Conservation (phyloP, 2,113 vertebrate genomes). For the Mixornis gularis region DNA sequence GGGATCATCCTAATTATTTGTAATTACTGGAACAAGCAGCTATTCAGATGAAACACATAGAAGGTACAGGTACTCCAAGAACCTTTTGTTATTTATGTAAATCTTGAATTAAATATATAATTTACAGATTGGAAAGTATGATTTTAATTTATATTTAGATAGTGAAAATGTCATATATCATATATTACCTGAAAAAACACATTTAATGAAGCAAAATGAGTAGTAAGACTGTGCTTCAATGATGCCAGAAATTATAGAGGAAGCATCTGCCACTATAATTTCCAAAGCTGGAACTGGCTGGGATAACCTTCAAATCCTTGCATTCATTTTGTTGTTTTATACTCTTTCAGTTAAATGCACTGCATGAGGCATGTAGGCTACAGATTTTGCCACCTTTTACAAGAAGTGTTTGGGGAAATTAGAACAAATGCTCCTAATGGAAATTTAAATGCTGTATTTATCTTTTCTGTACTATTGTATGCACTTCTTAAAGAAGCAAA, state of each 20-base stretch:
- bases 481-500: neutral
- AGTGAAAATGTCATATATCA: neutral
- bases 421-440: neutral
- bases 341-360: slow-evolving; percentile 13
- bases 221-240: neutral
- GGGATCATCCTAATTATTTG: neutral
- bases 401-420: slow-evolving; percentile 9
- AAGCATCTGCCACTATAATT: slow-evolving; percentile 47
- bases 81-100: neutral
- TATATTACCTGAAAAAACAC: neutral
- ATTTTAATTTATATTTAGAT: neutral
- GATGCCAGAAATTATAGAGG: slow-evolving; percentile 1
- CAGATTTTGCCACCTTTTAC: neutral
- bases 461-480: neutral
- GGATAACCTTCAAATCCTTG: slow-evolving; percentile 27
- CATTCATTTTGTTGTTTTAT: slow-evolving; percentile 15
- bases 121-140: neutral
- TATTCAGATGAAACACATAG: neutral
- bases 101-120: neutral
- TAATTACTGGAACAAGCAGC: neutral
- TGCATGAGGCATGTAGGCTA: neutral
- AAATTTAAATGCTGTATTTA: neutral
- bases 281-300: neutral
- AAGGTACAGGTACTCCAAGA: neutral
- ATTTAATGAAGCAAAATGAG: neutral